A percentile compares a stretch with the other conserved stretches of the same genome.
Conservation (phyloP, 2,797 vertebrate species). For the Glossophaga mutica region DNA sequence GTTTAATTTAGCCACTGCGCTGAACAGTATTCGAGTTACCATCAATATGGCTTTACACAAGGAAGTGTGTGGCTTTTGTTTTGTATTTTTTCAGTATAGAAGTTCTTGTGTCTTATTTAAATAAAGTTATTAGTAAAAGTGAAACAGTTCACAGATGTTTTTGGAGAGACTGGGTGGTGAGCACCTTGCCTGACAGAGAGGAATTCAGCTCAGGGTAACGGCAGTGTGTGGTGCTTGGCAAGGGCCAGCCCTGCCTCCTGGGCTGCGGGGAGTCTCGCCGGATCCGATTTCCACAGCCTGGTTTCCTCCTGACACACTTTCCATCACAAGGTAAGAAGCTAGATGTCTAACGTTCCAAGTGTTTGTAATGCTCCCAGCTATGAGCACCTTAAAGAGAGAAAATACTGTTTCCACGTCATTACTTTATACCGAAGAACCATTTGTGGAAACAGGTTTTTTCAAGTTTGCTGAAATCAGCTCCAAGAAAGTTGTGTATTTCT, state of each 20-base stretch:
- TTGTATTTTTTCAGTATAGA: constrained; percentile 90
- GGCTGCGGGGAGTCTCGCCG: background rate
- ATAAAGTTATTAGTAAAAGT: constrained; percentile 89
- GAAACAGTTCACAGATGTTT: constrained; percentile 42
- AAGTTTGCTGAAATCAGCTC: background rate
- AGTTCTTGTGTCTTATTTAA: constrained; percentile 92
- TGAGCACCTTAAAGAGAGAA: constrained; percentile 5
- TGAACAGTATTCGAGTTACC: constrained; percentile 86
- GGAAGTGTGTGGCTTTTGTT: constrained; percentile 86
- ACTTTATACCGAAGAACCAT: background rate
- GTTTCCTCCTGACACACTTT: constrained; percentile 21
- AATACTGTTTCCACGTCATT: background rate
- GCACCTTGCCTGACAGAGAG: background rate
- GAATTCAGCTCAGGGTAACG: background rate
- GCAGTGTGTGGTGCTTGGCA: rapidly evolving
- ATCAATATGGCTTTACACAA: constrained; percentile 85
- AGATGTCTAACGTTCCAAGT: constrained; percentile 2
- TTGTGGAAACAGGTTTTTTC: background rate
- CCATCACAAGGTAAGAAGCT: background rate
- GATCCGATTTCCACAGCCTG: constrained; percentile 8
- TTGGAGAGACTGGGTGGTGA: background rate
- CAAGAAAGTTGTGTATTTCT: background rate
- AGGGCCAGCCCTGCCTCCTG: background rate
- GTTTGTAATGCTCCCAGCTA: background rate
- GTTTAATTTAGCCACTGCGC: constrained; percentile 86